These are phyloP conservation scores for Sphaeramia orbicularis DNA, from an alignment of 2,797 vertebrate species.

Conservation along the genomic window DNA sequence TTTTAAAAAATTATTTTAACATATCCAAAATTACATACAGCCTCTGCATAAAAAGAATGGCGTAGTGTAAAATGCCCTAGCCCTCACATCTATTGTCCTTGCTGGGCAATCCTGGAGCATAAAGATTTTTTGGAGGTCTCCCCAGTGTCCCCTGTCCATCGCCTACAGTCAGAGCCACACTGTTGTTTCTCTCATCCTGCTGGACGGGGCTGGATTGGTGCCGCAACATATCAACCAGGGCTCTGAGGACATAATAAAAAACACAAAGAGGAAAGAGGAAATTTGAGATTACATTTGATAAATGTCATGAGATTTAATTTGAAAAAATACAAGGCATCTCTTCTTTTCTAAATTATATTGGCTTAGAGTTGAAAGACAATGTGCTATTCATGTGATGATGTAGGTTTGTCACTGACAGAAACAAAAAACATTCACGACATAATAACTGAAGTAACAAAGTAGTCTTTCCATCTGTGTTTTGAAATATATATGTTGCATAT, in stretches of 20 bases:
- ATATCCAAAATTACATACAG: slow-evolving; percentile 8
- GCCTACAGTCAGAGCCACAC: slow-evolving; percentile 86
- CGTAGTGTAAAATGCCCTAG: slow-evolving; percentile 8
- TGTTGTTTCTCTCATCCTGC: slow-evolving; percentile 93
- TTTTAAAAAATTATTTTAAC: slow-evolving; percentile 17
- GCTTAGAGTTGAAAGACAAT: too few relatives aligned
- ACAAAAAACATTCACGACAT: too few relatives aligned
- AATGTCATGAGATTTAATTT: too few relatives aligned
- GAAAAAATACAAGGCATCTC: too few relatives aligned
- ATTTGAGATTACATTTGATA: slow-evolving; percentile 7
- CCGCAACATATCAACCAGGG: slow-evolving; percentile 93
- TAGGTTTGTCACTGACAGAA: too few relatives aligned
- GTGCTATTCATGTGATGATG: too few relatives aligned
- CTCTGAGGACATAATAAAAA: slow-evolving; percentile 76
- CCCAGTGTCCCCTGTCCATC: slow-evolving; percentile 89
- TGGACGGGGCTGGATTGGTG: slow-evolving; percentile 91
- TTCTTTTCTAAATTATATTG: too few relatives aligned
- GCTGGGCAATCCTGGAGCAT: slow-evolving; percentile 88
- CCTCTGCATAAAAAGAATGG: slow-evolving; percentile 13
- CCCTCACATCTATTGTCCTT: slow-evolving; percentile 92
- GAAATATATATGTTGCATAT: too few relatives aligned
- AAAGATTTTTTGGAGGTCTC: slow-evolving; percentile 91
- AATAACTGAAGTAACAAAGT: not conserved
- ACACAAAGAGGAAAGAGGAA: slow-evolving; percentile 25
- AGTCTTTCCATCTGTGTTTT: too few relatives aligned